A percentile compares a stretch with the other conserved stretches of the same genome.
Evolutionary conservation across 2,888 invertebrate species (phyloP).

Genomic region (Adelphocoris suturalis): DNA sequence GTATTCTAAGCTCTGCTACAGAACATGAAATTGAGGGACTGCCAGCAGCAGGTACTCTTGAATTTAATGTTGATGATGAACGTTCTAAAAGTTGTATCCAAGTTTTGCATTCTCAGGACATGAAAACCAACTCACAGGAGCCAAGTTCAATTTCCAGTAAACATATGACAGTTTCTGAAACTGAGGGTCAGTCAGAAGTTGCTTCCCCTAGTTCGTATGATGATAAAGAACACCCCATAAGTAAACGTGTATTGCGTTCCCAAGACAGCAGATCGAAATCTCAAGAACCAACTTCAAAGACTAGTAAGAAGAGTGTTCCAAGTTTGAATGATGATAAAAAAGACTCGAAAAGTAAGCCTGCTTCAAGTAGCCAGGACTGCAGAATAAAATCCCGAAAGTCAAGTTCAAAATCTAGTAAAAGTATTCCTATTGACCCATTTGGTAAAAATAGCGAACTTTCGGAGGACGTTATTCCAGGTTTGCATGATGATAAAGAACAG

Average conservation of each 20-base stretch:
- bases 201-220: no score
- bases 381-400: no score
- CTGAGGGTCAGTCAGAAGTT: background rate
- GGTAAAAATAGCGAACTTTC: no score
- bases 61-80: background rate
- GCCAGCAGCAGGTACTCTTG: background rate
- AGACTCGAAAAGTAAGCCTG: no score
- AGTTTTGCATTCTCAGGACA: background rate
- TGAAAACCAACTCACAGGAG: background rate
- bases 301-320: background rate
- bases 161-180: background rate
- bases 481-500: background rate
- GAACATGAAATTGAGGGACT: background rate
- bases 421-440: no score
- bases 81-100: background rate
- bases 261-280: no score
- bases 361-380: no score
- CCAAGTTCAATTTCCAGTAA: background rate
- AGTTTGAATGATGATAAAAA: background rate
- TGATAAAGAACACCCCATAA: background rate
- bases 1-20: no score
- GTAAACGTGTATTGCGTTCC: background rate
- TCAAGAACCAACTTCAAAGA: background rate
- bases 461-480: no score
- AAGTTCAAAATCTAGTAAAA: no score